Evolutionary conservation across 1,140 invertebrate species (phyloP).

Genomic region (Plutomurus gul): DNA sequence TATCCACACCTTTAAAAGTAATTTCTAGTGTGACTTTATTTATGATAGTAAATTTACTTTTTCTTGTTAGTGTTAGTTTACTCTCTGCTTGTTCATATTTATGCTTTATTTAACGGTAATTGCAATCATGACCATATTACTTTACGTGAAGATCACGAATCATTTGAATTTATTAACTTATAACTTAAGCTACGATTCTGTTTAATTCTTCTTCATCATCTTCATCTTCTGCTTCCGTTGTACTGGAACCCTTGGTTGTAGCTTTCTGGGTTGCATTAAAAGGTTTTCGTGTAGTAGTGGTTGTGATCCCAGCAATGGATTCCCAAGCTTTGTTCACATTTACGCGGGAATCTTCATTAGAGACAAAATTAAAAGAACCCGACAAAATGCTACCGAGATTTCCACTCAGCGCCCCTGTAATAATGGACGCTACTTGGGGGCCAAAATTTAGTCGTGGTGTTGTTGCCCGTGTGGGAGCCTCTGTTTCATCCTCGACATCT

Average conservation of each 20-base stretch:
- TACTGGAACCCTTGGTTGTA: neutral
- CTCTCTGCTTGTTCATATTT: too few species aligned
- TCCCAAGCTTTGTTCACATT: conserved; percentile 33
- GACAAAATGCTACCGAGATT: conserved; percentile 25
- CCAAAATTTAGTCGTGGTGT: neutral
- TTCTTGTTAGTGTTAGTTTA: too few species aligned
- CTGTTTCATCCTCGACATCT: conserved; percentile 15
- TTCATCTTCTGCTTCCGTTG: neutral
- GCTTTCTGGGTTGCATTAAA: neutral
- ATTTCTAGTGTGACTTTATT: too few species aligned
- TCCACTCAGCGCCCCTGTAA: conserved; percentile 27
- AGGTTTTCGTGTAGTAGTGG: neutral
- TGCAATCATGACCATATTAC: too few species aligned
- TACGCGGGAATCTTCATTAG: neutral
- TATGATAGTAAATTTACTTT: too few species aligned
- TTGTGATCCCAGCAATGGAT: neutral
- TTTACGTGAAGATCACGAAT: too few species aligned
- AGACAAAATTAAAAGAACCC: conserved; percentile 34
- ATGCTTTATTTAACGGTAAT: too few species aligned
- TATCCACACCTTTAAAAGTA: too few species aligned
- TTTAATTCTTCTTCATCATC: neutral
- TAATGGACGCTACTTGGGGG: conserved; percentile 21
- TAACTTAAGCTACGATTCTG: neutral
- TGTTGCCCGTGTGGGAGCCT: neutral
- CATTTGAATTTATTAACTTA: neutral